Base-by-base conservation (phyloP, 2,113 vertebrate species). In the Ivindomyrus marchei region DNA sequence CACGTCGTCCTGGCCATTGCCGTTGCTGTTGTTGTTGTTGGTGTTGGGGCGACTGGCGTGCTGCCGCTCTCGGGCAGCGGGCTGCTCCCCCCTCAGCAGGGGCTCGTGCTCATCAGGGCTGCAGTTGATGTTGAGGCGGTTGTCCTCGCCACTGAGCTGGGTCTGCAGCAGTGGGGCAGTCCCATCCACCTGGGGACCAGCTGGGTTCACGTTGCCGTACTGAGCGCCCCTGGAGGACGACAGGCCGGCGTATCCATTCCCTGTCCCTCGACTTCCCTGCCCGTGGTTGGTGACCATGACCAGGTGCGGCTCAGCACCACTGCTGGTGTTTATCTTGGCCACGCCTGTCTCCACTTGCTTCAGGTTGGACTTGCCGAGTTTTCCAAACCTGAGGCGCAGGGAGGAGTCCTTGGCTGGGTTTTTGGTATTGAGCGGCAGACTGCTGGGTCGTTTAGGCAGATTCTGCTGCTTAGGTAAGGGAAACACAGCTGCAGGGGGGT, bases 391-490 rank as follows among this genome's bases (percentile, higher is more conserved):
- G 93, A 99, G 96, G 90, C 98, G 95, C 31, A 88, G 21, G 19
- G 87, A 62, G 56, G 95, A 94, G 0, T 99, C 98, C 93, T 99
- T 99, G 85, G 97, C 96, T 49, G 93, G 93, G 89, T 97, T 97
- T 97, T 99, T 99, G 95, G 97, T 97, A 93, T 97, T 97, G 88
- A 99, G 95, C 21, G 97, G 97, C 88, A 99, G 96, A 94, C 97
- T 99, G 84, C 98, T 99, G 89, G 98, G 98, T 94, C 98, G 96
- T 94, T 98, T 99, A 24, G 98, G 98, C 92, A 99, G 97, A 94
- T 99, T 99, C 94, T 99, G 98, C 92, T 99, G 98, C 94, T 99
- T 99, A 89, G 98, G 98, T n/a, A 99, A 97, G 88, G 98, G 98
- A 92, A 98, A 99, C 90, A 97, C 96, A 92, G 97, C 58, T 50